Percentiles rank a stretch among this genome's conserved stretches.
These are phyloP conservation scores for Cochlearius cochlearius DNA, from an alignment of 2,113 vertebrate genomes.

Conservation along the genomic window DNA sequence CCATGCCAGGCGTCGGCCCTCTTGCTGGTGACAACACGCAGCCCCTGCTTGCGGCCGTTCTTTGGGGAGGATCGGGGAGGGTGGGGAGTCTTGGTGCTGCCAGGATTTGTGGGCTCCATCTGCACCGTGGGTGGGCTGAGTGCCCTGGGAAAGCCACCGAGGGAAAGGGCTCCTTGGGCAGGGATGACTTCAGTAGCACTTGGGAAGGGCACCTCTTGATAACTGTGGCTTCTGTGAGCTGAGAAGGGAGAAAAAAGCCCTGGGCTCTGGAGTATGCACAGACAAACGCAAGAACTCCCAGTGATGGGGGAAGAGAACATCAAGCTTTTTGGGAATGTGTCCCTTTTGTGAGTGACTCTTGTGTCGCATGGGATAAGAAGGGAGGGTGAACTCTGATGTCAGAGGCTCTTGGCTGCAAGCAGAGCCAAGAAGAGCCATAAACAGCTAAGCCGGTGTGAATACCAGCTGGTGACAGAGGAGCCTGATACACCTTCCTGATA, in stretches of 20 bases:
- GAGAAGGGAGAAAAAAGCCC: background rate
- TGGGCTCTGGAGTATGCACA: background rate
- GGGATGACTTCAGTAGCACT: background rate
- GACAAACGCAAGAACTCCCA: background rate
- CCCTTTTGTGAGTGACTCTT: background rate
- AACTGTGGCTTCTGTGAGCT: background rate
- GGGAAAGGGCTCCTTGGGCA: background rate
- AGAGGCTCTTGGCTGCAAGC: conserved; percentile 6
- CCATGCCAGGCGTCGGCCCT: background rate
- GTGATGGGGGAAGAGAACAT: background rate
- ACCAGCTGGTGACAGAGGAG: background rate
- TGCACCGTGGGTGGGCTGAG: rapidly evolving
- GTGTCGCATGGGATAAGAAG: background rate
- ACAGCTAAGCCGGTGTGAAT: background rate
- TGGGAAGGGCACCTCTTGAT: background rate
- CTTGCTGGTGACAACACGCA: background rate
- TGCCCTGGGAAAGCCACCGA: background rate
- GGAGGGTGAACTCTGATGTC: background rate
- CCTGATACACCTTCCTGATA: rapidly evolving
- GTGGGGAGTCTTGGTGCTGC: background rate
- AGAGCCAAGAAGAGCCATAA: background rate
- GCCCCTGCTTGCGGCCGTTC: background rate
- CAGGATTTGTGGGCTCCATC: background rate
- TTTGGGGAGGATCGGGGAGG: background rate
- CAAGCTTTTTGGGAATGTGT: background rate